Base-by-base conservation (phyloP, 2,113 vertebrate species). In the Poeciliopsis prolifica region DNA sequence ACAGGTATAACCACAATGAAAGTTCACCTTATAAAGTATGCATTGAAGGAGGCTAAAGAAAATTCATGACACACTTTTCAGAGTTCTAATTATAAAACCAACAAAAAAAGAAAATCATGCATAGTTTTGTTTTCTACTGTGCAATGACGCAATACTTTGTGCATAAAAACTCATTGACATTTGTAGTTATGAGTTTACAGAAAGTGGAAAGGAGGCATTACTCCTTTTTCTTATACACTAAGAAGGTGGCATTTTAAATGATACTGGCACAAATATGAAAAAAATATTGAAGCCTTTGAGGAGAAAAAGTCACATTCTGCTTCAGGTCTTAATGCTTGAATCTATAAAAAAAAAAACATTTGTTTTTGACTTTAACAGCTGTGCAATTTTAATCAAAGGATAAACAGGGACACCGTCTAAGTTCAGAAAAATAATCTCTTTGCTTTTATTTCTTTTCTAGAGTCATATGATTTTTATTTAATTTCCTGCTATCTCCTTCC, bases 351-450 rank as follows among this genome's bases (percentile, higher is more conserved):
- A 28, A 31, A 31, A 77, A 75, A 82, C n/a, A 54, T 30, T 64
- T 58, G 8, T 7, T 58, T n/a, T 71, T 80, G 61, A 35, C 33
- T 28, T n/a, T 26, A 28, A 70, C 5, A 3, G 31, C 75, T 60
- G 28, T 79, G 61, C 81, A 71, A 67, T 88, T 87, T 88, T 82
- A 82, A 72, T 86, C 70, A 72, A 79, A 86, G 80, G 80, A 83
- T 89, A 87, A 91, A 67, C 33, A 73, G 22, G 29, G 5, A 63
- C 2, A 22, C 84, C 70, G 67, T 63, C 35, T 48, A 42, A 66
- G 85, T 83, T 82, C 62, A 77, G 48, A 78, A 61, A 29, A 87
- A 84, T 87, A 88, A 86, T 88, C 78, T 83, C 63, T 65, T 78
- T 58, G 62, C 31, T 79, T 78, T 72, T 60, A 54, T 88, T 87